Evolutionary conservation across 2,113 vertebrate genomes (phyloP), one percentile per base, ranked within the genome.

Genomic region (Fukomys damarensis): DNA sequence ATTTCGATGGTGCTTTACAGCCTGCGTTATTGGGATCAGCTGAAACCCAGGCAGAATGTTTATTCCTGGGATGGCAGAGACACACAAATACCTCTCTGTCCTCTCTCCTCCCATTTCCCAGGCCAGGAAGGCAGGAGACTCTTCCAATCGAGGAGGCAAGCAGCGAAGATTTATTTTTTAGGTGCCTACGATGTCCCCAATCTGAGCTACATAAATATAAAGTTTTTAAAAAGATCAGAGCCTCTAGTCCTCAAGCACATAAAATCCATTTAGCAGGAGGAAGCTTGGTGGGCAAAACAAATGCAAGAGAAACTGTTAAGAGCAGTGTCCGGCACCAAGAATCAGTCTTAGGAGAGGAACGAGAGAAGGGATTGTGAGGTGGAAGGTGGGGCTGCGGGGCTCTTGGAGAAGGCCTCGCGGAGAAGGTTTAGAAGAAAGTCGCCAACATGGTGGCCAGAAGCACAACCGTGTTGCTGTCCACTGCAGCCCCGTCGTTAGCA

Each of bases 61-160:
- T 97, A 97, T 97, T 97, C 93, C 93, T 59, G 72, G 92, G 95
- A 66, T 58, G 79, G 96, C 95, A 92, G 43, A 97, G 82, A 66
- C 92, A 86, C 89, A 97, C 96, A 97, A 97, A 96, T 74, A 72
- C 65, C 63, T 91, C 96, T 97, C 97, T 98, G 96, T 98, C 88
- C 93, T 97, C 72, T 85, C 77, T 98, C 88, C 93, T 97, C 72
- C 88, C 77, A 77, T 80, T 95, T 96, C 86, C 79, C 94, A 86
- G 91, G 96, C 97, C 95, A 91, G 66, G 94, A 96, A 94, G 94
- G 94, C 95, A 97, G 72, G 91, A 97, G 96, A 93, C 92, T 86
- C 77, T 94, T 91, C 92, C 81, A 88, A 63, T 88, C 81, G 91
- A 52, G 80, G 70, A 90, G 79, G 79, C 94, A 89, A 92, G 95